A percentile compares a stretch with the other conserved stretches of the same genome.
phyloP scores from a whole-genome alignment of 2,888 invertebrate species.

The Campoplex nolae region DNA sequence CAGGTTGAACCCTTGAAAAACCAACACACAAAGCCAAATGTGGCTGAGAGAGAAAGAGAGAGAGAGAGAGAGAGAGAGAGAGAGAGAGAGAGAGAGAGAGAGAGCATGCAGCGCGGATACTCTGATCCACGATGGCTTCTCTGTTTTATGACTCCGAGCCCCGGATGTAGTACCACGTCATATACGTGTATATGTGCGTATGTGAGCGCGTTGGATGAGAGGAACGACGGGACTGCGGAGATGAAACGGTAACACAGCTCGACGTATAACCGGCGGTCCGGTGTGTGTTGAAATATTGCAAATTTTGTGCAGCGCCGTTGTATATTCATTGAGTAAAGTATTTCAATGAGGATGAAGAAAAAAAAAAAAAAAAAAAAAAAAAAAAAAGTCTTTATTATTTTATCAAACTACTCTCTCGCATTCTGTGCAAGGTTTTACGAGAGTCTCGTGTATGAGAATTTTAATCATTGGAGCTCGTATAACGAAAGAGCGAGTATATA shows the following conservation, averaged over 20 bases:
- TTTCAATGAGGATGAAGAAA: constrained; percentile 4
- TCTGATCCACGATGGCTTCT: constrained; percentile 11
- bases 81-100: too few relatives aligned
- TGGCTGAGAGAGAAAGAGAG: background rate
- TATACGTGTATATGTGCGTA: background rate
- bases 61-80: too few relatives aligned
- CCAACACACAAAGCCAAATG: background rate
- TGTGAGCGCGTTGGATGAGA: background rate
- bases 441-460: background rate
- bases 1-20: background rate
- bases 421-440: constrained; percentile 3
- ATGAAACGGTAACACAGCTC: background rate
- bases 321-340: constrained; percentile 17
- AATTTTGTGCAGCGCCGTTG: background rate
- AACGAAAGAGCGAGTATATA: background rate
- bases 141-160: constrained; percentile 15
- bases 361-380: background rate
- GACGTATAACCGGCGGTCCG: background rate
- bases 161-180: background rate
- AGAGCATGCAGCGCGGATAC: background rate
- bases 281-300: constrained; percentile 13
- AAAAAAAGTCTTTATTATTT: constrained; percentile 10
- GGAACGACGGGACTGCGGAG: background rate
- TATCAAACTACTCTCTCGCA: background rate
- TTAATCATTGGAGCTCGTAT: constrained; percentile 10